phyloP scores from a whole-genome alignment of 2,888 invertebrate genomes.

The Tortrix viridana region DNA sequence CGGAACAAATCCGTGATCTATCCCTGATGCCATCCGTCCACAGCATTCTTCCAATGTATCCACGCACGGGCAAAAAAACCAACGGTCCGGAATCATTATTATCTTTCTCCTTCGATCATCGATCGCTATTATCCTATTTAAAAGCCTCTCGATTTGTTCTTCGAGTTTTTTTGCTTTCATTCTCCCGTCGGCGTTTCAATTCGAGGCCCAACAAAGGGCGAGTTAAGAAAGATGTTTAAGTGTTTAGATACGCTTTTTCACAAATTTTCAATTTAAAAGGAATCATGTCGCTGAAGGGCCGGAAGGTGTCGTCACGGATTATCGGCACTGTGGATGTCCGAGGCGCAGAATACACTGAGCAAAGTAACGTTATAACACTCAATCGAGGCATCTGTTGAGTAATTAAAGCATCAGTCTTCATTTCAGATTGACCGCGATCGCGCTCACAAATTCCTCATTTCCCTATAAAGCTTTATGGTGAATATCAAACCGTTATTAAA shows the following conservation, averaged over 20 bases:
- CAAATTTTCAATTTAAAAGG: constrained; percentile 80
- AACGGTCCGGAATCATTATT: constrained; percentile 79
- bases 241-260: constrained; percentile 83
- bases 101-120: constrained; percentile 81
- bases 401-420: constrained; percentile 26
- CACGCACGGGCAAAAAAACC: constrained; percentile 69
- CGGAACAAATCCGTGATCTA: constrained; percentile 78
- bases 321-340: constrained; percentile 73
- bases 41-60: constrained; percentile 67
- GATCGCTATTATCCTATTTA: constrained; percentile 84
- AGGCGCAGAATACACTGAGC: constrained; percentile 31
- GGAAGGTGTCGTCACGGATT: constrained; percentile 81
- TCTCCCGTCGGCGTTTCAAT: constrained; percentile 78
- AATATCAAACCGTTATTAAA: constrained; percentile 60
- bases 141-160: constrained; percentile 83
- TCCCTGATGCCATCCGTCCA: constrained; percentile 70
- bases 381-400: constrained; percentile 18
- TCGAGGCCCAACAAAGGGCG: constrained; percentile 75
- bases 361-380: constrained; percentile 22
- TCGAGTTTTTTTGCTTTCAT: constrained; percentile 64
- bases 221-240: constrained; percentile 84
- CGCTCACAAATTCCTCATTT: constrained; percentile 32
- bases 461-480: constrained; percentile 52
- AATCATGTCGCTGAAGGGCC: constrained; percentile 78
- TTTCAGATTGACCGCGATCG: constrained; percentile 24